Percentiles rank a stretch among this genome's conserved stretches.
Conservation (phyloP, 2,113 vertebrate genomes). For the Tympanuchus pallidicinctus region DNA sequence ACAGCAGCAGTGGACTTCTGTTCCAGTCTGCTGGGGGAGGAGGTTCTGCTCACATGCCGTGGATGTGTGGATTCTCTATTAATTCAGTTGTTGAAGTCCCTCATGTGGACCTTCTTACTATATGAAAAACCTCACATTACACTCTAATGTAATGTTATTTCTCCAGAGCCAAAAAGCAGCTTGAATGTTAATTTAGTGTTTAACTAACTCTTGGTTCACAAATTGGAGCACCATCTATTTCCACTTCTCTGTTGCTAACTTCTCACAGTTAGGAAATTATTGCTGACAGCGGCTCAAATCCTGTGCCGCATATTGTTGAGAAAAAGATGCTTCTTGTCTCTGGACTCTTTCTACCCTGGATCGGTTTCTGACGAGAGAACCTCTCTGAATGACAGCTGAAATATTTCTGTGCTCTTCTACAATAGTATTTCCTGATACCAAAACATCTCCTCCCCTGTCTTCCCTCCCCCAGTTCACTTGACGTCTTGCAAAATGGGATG, state of each 20-base stretch:
- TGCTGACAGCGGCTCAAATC: neutral
- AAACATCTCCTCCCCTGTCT: neutral
- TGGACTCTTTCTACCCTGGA: neutral
- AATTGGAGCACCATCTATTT: neutral
- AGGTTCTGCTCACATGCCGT: neutral
- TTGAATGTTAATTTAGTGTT: neutral
- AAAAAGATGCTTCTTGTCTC: neutral
- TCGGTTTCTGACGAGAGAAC: neutral
- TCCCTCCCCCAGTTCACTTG: neutral
- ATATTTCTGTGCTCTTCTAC: neutral
- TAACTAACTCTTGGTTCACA: neutral
- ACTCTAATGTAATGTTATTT: neutral
- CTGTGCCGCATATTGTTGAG: fast-evolving
- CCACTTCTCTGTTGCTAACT: neutral
- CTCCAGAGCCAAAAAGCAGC: neutral
- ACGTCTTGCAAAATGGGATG: neutral
- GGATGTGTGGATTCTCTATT: neutral
- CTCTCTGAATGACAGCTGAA: neutral
- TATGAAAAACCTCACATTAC: neutral
- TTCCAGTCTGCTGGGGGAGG: neutral
- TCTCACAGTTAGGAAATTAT: neutral
- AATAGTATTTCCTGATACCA: neutral
- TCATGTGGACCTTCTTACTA: neutral
- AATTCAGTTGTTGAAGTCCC: neutral
- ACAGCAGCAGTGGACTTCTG: neutral